A percentile compares a stretch with the other conserved stretches of the same genome.
Conservation (phyloP, 2,888 invertebrate species). For the Halocaridina rubra region DNA sequence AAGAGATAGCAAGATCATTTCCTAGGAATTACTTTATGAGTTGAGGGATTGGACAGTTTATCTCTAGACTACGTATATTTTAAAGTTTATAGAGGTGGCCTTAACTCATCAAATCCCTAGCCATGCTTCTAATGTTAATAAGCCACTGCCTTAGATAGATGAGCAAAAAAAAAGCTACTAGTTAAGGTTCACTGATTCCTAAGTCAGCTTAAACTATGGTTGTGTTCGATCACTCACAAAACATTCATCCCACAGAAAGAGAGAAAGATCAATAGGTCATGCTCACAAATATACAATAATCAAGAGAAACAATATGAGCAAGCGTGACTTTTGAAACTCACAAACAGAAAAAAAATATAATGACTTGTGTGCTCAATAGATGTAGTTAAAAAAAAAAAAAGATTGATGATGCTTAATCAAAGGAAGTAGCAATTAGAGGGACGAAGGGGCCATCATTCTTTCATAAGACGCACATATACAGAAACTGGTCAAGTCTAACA, state of each 20-base stretch:
- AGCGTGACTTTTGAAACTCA: conserved; percentile 46
- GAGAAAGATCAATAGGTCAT: conserved; percentile 46
- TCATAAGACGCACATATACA: conserved; percentile 59
- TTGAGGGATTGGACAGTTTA: conserved; percentile 25
- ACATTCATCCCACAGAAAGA: conserved; percentile 49
- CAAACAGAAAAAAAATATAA: conserved; percentile 29
- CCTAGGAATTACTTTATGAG: conserved; percentile 19
- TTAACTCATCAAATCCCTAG: conserved; percentile 49
- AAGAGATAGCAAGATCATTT: too few species aligned
- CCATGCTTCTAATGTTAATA: conserved; percentile 55
- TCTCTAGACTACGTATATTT: too few species aligned
- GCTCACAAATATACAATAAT: conserved; percentile 52
- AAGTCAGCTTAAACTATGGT: conserved; percentile 52
- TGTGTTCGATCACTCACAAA: conserved; percentile 45
- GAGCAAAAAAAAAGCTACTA: conserved; percentile 48
- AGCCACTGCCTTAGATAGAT: conserved; percentile 54
- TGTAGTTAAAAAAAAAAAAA: conserved; percentile 13
- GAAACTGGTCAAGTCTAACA: conserved; percentile 58
- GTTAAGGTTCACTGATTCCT: conserved; percentile 54
- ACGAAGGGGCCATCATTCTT: conserved; percentile 40
- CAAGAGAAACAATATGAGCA: conserved; percentile 50
- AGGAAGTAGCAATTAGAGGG: conserved; percentile 33
- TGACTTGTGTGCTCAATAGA: conserved; percentile 53
- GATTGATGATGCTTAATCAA: conserved; percentile 47
- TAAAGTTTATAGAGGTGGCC: conserved; percentile 36